These are phyloP conservation scores for Cantharis flavilabris DNA, from an alignment of 2,888 invertebrate species.

Conservation along the genomic window DNA sequence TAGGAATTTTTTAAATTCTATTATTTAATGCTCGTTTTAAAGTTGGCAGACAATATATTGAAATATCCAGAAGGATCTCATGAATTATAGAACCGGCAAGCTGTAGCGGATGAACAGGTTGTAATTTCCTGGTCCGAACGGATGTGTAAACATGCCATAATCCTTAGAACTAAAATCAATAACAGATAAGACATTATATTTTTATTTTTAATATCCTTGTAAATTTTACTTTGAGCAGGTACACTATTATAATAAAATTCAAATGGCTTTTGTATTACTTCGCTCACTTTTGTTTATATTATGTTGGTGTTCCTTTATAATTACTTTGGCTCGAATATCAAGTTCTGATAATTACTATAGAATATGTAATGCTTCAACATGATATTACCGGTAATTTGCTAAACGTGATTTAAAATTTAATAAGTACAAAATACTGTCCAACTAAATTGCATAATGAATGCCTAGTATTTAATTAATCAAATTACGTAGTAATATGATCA, in stretches of 20 bases:
- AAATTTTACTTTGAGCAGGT: background rate
- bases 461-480: background rate
- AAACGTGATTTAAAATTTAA: background rate
- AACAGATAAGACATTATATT: constrained; percentile 6
- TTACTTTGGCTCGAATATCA: background rate
- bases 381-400: background rate
- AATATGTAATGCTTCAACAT: background rate
- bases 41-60: constrained; percentile 5
- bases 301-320: background rate
- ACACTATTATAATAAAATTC: background rate
- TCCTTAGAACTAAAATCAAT: constrained; percentile 15
- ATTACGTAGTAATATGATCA: background rate
- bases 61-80: constrained; percentile 14
- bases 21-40: background rate
- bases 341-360: background rate
- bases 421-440: background rate
- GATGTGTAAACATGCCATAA: constrained; percentile 20
- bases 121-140: constrained; percentile 20
- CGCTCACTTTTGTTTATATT: background rate
- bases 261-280: background rate
- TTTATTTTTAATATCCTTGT: constrained; percentile 6
- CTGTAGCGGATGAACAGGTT: constrained; percentile 18
- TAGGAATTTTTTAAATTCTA: background rate
- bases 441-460: background rate
- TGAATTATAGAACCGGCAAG: constrained; percentile 20